Evolutionary conservation across 1,140 invertebrate species (phyloP), one percentile per base, ranked within the genome.

Genomic region (Procambarus clarkii): DNA sequence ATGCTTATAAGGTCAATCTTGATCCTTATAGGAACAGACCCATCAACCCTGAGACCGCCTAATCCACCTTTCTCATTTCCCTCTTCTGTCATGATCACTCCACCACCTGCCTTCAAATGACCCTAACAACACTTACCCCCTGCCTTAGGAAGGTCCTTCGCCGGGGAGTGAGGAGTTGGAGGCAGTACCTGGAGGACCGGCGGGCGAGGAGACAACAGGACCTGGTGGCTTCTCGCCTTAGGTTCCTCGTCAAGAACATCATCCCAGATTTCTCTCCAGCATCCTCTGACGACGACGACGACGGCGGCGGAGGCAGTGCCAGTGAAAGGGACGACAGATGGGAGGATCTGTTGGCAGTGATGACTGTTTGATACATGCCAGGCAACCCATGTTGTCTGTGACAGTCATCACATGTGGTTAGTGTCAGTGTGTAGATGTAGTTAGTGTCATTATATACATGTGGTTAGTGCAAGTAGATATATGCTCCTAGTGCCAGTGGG

Each of bases 251-350:
- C n/a, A 90, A 90, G 44, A 81, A 84, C 71, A 77, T 90, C 24
- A 45, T 90, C 4, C 88, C 88, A n/a, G 88, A 90, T 58, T 90
- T 90, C 44, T 90, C 88, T n/a, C 88, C 88, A 4, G 34, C 81
- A 8, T 90, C 88, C 34, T 76, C 60, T 48, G 44, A 46, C 21
- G 69, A 54, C 15, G 69, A 54, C 15, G 88, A 83, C 54, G 80
- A 90, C 24, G 81, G 77, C 54, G 80, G 77, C 71, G 81, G 54
- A 24, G 81, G 60, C 50, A 69, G 84, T 0, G 69, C n/a, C 21
- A 7, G n/a, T 24, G 7, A 24, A 24, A 74, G 24, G 11, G 69
- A 74, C 24, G 24, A 34, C 21, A 74, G 69, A 34, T 74, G 69
- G 69, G 5, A 74, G 24, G n/a, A 74, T 5, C 24, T 74, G 24